Percentiles rank a stretch among this genome's conserved stretches.
Conservation (phyloP, 2,797 vertebrate genomes). For the Cirrhinus molitorella region DNA sequence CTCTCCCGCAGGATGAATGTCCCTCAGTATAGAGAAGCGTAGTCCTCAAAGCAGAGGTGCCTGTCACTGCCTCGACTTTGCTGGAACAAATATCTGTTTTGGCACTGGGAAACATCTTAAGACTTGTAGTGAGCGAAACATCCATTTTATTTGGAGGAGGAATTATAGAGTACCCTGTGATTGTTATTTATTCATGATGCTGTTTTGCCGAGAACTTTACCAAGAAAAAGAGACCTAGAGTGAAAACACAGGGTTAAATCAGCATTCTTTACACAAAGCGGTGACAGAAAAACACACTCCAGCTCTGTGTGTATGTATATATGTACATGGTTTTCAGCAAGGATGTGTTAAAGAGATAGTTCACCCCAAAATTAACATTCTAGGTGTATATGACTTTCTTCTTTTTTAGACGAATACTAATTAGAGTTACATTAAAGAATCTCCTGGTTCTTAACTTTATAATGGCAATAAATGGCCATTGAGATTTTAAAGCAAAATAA, state of each 20-base stretch:
- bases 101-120: slow-evolving; percentile 38
- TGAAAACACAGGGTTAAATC: slow-evolving; percentile 39
- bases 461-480: too few relatives aligned
- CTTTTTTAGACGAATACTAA: too few relatives aligned
- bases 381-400: too few relatives aligned
- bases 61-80: slow-evolving; percentile 4
- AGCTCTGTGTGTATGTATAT: too few relatives aligned
- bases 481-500: too few relatives aligned
- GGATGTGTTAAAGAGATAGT: too few relatives aligned
- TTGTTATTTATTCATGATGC: slow-evolving; percentile 56
- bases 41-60: slow-evolving; percentile 41
- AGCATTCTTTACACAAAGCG: neutral
- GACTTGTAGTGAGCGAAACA: slow-evolving; percentile 27
- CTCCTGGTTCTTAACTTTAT: too few relatives aligned
- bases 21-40: slow-evolving; percentile 27
- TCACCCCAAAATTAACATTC: too few relatives aligned
- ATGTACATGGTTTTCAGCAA: too few relatives aligned
- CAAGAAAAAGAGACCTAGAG: neutral
- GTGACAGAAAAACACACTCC: neutral
- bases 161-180: slow-evolving; percentile 8
- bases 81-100: slow-evolving; percentile 38
- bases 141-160: slow-evolving; percentile 25
- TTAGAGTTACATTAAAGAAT: too few relatives aligned
- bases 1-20: slow-evolving; percentile 44
- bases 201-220: slow-evolving; percentile 20